Evolutionary conservation across 2,888 invertebrate species (phyloP).

Genomic region (Pachymerium ferrugineum): DNA sequence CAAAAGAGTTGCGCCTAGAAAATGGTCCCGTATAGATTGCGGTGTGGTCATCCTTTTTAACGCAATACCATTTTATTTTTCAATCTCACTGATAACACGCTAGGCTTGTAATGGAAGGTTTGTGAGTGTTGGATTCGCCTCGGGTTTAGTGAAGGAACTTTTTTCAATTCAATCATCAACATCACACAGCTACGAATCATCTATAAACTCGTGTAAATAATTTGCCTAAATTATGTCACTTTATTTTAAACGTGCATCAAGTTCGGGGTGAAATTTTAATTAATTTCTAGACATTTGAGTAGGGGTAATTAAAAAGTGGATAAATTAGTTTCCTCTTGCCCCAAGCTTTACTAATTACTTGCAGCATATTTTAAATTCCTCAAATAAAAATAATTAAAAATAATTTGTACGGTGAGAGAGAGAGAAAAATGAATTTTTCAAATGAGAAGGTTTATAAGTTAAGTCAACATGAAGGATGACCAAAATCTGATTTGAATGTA

Average conservation of each 20-base stretch:
- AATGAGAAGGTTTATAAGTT: too few species aligned
- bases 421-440: too few species aligned
- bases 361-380: too few species aligned
- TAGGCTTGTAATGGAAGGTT: not conserved
- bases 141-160: not conserved
- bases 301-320: too few species aligned
- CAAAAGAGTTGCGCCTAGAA: not conserved
- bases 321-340: too few species aligned
- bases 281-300: too few species aligned
- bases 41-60: not conserved
- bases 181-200: not conserved
- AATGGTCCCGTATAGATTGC: not conserved
- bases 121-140: not conserved
- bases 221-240: not conserved
- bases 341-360: too few species aligned
- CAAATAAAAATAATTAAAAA: too few species aligned
- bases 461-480: too few species aligned
- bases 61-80: constrained; percentile 11
- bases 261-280: too few species aligned
- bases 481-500: not conserved
- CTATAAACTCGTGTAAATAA: not conserved
- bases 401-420: not conserved
- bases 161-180: not conserved
- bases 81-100: constrained; percentile 10
- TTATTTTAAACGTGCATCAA: too few species aligned